phyloP scores from a whole-genome alignment of 35 echinoderm and acorn worm genomes.

The Anneissia japonica region DNA sequence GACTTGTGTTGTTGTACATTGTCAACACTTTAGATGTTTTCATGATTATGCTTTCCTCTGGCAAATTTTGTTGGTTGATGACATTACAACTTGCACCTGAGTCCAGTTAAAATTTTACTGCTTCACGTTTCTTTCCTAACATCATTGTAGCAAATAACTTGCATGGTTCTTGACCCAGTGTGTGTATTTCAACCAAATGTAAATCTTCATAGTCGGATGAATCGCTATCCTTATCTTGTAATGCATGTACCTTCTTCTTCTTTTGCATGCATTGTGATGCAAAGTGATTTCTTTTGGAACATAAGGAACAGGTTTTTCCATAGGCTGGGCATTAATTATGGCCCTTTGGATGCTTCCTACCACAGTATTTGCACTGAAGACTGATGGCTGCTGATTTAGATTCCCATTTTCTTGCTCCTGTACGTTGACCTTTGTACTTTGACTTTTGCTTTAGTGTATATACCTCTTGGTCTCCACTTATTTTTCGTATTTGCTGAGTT shows the following conservation, averaged over 20 bases:
- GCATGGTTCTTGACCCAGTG: too few species aligned
- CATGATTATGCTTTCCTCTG: too few species aligned
- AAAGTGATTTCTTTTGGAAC: conserved; percentile 54
- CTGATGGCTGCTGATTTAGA: too few species aligned
- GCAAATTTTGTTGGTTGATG: too few species aligned
- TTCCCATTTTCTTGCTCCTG: too few species aligned
- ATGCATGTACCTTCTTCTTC: neutral
- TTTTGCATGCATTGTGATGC: conserved; percentile 15
- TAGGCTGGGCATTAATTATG: conserved; percentile 51
- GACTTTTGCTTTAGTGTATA: too few species aligned
- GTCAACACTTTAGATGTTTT: conserved; percentile 22
- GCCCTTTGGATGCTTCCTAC: conserved; percentile 11
- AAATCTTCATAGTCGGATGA: conserved; percentile 44
- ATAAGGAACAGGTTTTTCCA: conserved; percentile 44
- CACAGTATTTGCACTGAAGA: conserved; percentile 62
- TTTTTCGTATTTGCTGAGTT: too few species aligned
- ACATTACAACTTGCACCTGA: conserved; percentile 34
- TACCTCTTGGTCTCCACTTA: too few species aligned
- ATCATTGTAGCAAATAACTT: too few species aligned
- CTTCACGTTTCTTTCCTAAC: too few species aligned
- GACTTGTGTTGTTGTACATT: conserved; percentile 54
- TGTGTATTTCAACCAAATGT: conserved; percentile 19
- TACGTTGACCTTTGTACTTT: too few species aligned
- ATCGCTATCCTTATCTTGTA: neutral
- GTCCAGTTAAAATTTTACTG: conserved; percentile 35